phyloP scores from a whole-genome alignment of 2,113 vertebrate genomes.

The Scatophagus argus region DNA sequence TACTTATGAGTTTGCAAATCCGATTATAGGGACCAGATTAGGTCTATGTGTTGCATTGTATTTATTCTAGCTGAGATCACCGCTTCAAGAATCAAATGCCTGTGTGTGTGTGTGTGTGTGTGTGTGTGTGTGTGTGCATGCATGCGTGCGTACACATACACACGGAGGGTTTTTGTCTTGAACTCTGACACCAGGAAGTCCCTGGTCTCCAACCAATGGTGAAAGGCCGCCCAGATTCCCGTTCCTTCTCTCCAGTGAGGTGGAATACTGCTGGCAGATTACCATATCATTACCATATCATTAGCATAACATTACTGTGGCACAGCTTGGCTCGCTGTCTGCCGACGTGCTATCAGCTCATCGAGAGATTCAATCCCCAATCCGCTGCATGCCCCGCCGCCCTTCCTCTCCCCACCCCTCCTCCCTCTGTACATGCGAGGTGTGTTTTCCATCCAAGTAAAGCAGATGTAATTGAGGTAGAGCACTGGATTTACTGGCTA shows the following conservation, averaged over 20 bases:
- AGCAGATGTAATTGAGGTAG: conserved; percentile 82
- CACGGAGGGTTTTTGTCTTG: conserved; percentile 51
- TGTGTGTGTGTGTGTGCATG: not conserved
- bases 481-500: conserved; percentile 77
- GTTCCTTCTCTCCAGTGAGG: conserved; percentile 76
- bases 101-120: conserved; percentile 1
- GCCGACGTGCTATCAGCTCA: conserved; percentile 80
- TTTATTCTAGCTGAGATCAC: conserved; percentile 69
- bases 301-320: conserved; percentile 83
- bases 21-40: conserved; percentile 75
- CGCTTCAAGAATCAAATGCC: conserved; percentile 47
- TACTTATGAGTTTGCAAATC: conserved; percentile 72
- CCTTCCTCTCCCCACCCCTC: not conserved
- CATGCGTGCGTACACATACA: not conserved
- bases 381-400: conserved; percentile 48
- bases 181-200: conserved; percentile 80
- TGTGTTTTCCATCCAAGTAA: conserved; percentile 78
- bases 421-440: conserved; percentile 61
- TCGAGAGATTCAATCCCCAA: conserved; percentile 79
- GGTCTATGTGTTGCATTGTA: conserved; percentile 61
- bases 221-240: conserved; percentile 80
- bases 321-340: conserved; percentile 80
- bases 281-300: conserved; percentile 84
- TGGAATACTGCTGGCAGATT: conserved; percentile 84
- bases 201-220: conserved; percentile 82